Evolutionary conservation across 2,888 invertebrate genomes (phyloP), one percentile per base, ranked within the genome.

Genomic region (Leptarthrus brevirostris): DNA sequence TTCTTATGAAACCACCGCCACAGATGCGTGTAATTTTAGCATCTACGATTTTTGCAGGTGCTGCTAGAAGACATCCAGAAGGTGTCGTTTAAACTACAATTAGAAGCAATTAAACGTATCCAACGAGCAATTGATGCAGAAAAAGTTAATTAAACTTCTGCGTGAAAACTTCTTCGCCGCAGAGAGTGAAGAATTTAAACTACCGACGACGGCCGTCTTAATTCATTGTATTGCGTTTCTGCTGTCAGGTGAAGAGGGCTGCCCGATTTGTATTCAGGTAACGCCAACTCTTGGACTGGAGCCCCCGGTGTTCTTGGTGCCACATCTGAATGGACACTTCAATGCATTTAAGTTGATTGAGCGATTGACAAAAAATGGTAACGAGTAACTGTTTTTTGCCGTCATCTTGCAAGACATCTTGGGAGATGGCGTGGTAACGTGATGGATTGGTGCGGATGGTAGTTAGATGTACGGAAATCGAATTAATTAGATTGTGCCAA

Each of bases 291-390:
- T 24, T 18, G 52, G 6, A 26, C 54, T 26, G 54, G 26, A 69
- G 69, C 34, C 52, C 52, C 69, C 52, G 69, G 69, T 69, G 69
- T 69, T 69, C 69, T 69, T 52, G 69, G 69, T 69, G 69, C 69
- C 69, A 52, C n/a, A 71, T 71, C 71, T 71, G 71, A 71, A 71
- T 71, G 71, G 71, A 71, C 71, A 71, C 71, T 71, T 71, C 71
- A 71, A 71, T 71, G 71, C 71, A 71, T 53, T 71, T 40, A 40
- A 71, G 71, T 71, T 71, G 71, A 71, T 71, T 71, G 71, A 71
- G 71, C 71, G 71, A 54, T 71, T 71, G 71, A 71, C 71, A 71
- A 71, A 71, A 71, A 71, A 71, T 71, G 71, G 71, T 71, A 71
- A 71, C 71, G 54, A 71, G 54, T 71, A 71, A 71, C 71, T 54